Evolutionary conservation across 2,113 vertebrate species (phyloP), one percentile per base, ranked within the genome.

Genomic region (Leucosticte australis): DNA sequence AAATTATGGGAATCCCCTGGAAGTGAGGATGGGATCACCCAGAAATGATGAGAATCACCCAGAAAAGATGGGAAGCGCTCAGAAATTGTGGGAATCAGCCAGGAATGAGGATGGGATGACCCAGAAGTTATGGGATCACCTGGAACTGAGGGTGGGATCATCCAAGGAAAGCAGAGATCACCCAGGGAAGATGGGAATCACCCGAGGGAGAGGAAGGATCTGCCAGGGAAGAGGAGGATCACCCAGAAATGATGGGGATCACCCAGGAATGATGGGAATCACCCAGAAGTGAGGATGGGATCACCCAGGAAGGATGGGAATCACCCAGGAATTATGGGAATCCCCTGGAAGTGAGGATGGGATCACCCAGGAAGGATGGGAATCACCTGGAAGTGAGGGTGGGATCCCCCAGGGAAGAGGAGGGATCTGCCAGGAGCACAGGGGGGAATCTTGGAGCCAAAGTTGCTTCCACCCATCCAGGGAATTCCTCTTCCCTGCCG

Each of bases 401-500:
- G 31, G 41, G n/a, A 56, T 80, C 15, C 13, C 2, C 28, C 44
- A 73, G 67, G 22, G 12, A 27, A 27, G 26, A 50, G 13, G 26
- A 24, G 21, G 57, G 28, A 52, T 77, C 35, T 8, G 2, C 31
- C 64, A 13, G 28, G 15, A 6, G 6, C 3, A 15, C 7, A 2
- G 27, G 28, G 22, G 7, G 19, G 18, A 41, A 55, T 55, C 77
- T 26, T 0, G 1, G 64, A 59, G 64, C 15, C 0, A 3, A 62
- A 75, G 37, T 26, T 53, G 15, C 8, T 80, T 23, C 33, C 23
- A 5, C n/a, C 57, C 24, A 18, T 60, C 42, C 4, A 1, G 26
- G 49, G 74, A 39, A 70, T 79, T 78, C 4, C 52, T 52, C 7
- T 16, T 46, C 52, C 20, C 49, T 59, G 23, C 56, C 0, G 2